Percentiles rank a stretch among this genome's conserved stretches.
Evolutionary conservation across 35 echinoderm and acorn worm genomes (phyloP).

Genomic region (Apostichopus japonicus): DNA sequence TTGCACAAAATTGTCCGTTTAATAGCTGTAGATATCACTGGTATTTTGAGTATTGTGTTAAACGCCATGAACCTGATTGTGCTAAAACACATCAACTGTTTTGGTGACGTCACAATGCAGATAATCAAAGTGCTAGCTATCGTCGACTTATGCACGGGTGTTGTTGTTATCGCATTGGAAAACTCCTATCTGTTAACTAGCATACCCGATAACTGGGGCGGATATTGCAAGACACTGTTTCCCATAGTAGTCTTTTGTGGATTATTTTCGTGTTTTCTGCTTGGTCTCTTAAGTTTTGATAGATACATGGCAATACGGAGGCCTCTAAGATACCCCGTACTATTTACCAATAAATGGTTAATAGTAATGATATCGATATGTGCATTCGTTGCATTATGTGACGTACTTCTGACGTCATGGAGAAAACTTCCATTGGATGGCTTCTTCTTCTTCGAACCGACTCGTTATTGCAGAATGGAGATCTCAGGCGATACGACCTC

Average conservation of each 20-base stretch:
- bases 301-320: conserved; percentile 53
- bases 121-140: conserved; percentile 38
- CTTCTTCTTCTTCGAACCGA: conserved; percentile 9
- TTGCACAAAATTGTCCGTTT: conserved; percentile 33
- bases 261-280: conserved; percentile 50
- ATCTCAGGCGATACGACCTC: conserved; percentile 5
- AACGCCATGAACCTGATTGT: conserved; percentile 46
- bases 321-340: conserved; percentile 44
- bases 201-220: conserved; percentile 30
- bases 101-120: conserved; percentile 44
- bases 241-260: conserved; percentile 45
- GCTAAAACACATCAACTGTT: conserved; percentile 48
- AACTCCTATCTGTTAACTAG: conserved; percentile 49
- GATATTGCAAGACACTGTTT: conserved; percentile 55
- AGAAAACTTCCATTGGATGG: conserved; percentile 33
- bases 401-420: conserved; percentile 49
- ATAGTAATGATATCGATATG: conserved; percentile 4
- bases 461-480: conserved; percentile 50
- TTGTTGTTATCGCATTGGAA: conserved; percentile 42
- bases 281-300: conserved; percentile 52
- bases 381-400: conserved; percentile 31
- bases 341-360: conserved; percentile 31
- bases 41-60: conserved; percentile 33
- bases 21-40: conserved; percentile 12
- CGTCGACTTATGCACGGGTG: conserved; percentile 46